A percentile compares a stretch with the other conserved stretches of the same genome.
phyloP scores from a whole-genome alignment of 2,113 vertebrate genomes.

The Vombatus ursinus region DNA sequence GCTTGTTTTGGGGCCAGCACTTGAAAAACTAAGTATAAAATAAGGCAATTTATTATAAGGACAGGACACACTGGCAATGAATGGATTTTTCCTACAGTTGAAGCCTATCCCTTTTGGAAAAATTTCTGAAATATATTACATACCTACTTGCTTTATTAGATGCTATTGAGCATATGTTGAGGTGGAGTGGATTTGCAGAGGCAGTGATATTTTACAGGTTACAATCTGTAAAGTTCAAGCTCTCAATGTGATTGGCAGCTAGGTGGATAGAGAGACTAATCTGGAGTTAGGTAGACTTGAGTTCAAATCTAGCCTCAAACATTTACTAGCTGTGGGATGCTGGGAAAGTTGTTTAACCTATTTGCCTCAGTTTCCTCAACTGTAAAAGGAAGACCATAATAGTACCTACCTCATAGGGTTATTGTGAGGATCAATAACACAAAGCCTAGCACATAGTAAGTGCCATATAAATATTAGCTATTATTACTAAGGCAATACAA shows the following conservation, averaged over 20 bases:
- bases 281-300: background rate
- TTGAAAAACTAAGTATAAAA: background rate
- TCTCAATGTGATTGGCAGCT: background rate
- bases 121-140: background rate
- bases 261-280: background rate
- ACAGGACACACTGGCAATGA: background rate
- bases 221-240: background rate
- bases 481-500: background rate
- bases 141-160: slow-evolving; percentile 15
- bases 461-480: background rate
- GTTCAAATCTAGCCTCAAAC: background rate
- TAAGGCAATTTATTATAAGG: background rate
- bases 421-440: background rate
- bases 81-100: background rate
- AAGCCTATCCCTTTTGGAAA: slow-evolving; percentile 12
- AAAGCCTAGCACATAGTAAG: background rate
- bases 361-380: background rate
- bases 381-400: background rate
- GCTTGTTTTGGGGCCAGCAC: background rate
- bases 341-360: background rate
- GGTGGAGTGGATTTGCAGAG: background rate
- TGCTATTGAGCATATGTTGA: background rate
- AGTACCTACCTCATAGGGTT: background rate
- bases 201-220: background rate
- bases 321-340: background rate